Evolutionary conservation across 2,888 invertebrate species (phyloP), one percentile per base, ranked within the genome.

Genomic region (Neoitamus cyanurus): DNA sequence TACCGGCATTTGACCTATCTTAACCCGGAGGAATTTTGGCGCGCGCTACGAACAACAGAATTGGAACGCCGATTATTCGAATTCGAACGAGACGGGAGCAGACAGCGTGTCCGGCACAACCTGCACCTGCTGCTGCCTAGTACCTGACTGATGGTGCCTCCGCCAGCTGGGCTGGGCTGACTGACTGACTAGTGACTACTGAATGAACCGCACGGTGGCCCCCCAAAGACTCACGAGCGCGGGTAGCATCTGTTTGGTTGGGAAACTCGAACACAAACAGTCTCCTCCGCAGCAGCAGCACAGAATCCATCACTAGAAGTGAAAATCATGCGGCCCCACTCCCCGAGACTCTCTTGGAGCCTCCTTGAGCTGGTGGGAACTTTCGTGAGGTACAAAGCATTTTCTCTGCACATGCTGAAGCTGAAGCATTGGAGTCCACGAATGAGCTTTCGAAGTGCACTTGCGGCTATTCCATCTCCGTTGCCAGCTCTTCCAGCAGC

Each of bases 271-370:
- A 48, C 48, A 48, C 20, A 48, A 20, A 48, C 48, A 48, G 48
- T 48, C 25, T 48, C 48, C 48, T 48, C 48, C 82, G 31, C 75
- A 37, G 37, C 58, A 85, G 84, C 68, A 58, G 80, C 82, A 80
- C 77, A 85, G 82, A 75, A 85, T 77, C 48, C 85, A 84, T 85
- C 83, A 78, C 83, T 13, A 84, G 84, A 85, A 85, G 85, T 85
- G 84, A 85, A 85, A 85, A 68, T 85, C 84, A 82, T 37, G 36
- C 84, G 69, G n/a, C 11, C 72, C 84, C 78, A 37, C 30, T 48
- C 72, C 84, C 69, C 58, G 30, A n/a, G 42, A 46, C 46, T 34
- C 58, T 58, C 58, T 58, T 58, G 46, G 15, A 30, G 36, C 25
- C 69, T 48, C 72, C 42, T 69, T 70, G 2, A 25, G 25, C 42